Conservation (phyloP, 2,113 vertebrate genomes). For the Microcebus tavaratra region DNA sequence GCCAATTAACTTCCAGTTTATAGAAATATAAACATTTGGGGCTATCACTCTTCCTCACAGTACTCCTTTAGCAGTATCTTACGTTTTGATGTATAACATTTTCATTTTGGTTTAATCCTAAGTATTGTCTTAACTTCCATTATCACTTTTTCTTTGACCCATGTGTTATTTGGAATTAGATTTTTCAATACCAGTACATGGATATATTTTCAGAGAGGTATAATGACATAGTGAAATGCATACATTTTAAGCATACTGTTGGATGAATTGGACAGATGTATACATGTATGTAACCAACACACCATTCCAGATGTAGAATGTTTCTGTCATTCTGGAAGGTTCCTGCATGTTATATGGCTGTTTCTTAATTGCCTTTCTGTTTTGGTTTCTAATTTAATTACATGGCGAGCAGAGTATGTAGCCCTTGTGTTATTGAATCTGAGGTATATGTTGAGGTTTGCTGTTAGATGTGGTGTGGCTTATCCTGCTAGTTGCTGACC, state of each 20-base stretch:
- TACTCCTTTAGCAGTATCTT: neutral
- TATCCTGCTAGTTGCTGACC: neutral
- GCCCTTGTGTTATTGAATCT: neutral
- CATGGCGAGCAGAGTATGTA: neutral
- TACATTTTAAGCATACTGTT: neutral
- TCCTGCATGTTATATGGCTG: neutral
- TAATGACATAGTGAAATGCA: neutral
- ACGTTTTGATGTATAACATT: neutral
- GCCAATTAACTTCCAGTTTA: neutral
- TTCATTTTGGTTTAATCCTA: neutral
- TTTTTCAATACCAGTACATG: neutral
- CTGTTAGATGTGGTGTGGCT: neutral
- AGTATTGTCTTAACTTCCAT: neutral
- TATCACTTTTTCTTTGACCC: neutral
- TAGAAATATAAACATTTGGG: neutral
- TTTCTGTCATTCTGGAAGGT: neutral
- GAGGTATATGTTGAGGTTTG: neutral
- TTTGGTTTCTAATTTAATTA: constrained; percentile 25
- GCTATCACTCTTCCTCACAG: neutral
- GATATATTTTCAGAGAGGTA: neutral
- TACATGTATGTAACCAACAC: neutral
- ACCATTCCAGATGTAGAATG: neutral
- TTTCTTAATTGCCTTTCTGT: neutral
- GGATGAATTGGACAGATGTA: neutral
- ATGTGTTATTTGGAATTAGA: neutral